Evolutionary conservation across 2,113 vertebrate genomes (phyloP).

Genomic region (Mormyrus iriodes): DNA sequence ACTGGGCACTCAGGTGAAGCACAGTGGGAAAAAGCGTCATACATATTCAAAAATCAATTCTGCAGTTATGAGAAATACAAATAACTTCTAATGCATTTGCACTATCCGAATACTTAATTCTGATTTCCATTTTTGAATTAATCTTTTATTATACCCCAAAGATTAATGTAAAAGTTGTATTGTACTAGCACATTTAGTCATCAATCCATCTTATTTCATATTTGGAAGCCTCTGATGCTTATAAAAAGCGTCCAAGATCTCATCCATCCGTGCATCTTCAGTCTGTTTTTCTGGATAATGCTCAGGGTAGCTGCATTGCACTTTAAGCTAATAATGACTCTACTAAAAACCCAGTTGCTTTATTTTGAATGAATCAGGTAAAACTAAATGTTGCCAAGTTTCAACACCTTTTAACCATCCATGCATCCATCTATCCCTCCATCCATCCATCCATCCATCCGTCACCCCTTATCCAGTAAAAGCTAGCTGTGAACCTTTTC

Average conservation of each 20-base stretch:
- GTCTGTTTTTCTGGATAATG: not conserved
- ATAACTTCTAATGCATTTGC: not conserved
- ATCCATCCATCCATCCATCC: too few species aligned
- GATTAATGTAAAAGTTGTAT: not conserved
- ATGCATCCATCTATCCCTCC: not conserved
- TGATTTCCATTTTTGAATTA: not conserved
- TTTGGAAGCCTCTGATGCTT: not conserved
- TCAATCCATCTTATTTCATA: not conserved
- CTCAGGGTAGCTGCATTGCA: not conserved
- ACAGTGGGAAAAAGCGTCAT: not conserved
- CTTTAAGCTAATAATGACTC: not conserved
- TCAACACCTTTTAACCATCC: not conserved
- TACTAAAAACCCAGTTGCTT: not conserved
- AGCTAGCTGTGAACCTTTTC: too few species aligned
- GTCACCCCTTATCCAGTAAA: too few species aligned
- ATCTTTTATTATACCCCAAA: not conserved
- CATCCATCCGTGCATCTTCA: not conserved
- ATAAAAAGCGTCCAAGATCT: not conserved
- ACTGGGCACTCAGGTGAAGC: not conserved
- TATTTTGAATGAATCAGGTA: not conserved
- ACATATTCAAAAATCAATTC: not conserved
- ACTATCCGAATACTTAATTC: not conserved
- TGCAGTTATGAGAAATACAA: not conserved
- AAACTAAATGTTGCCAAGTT: not conserved
- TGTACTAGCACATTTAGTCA: not conserved